These are phyloP conservation scores for Natator depressus DNA, from an alignment of 2,113 vertebrate species.

Conservation along the genomic window DNA sequence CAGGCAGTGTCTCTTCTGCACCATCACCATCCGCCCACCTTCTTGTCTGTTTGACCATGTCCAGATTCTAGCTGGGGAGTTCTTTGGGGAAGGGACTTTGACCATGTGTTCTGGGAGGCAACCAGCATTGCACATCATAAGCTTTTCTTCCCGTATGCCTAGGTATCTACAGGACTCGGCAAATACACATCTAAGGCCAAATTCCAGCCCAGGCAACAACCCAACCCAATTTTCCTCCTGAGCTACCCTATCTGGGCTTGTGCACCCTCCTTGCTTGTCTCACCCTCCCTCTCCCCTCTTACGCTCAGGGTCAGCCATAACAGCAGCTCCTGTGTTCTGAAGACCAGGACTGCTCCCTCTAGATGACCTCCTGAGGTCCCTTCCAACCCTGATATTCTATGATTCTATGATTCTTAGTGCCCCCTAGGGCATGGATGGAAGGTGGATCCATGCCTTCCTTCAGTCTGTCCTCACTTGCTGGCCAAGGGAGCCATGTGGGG, in stretches of 20 bases:
- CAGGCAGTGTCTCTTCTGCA: background rate
- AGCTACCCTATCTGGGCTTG: background rate
- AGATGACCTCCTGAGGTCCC: too few relatives aligned
- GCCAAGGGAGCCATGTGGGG: background rate
- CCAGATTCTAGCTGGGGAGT: background rate
- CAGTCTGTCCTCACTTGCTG: background rate
- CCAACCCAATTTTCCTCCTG: background rate
- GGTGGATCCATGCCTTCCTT: background rate
- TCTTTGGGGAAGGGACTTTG: background rate
- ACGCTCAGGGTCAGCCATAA: background rate
- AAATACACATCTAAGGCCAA: background rate
- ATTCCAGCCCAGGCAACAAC: background rate
- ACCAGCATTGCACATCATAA: background rate
- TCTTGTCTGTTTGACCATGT: slow-evolving; percentile 48
- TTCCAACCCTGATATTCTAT: too few relatives aligned
- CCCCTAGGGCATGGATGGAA: background rate
- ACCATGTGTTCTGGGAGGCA: slow-evolving; percentile 48
- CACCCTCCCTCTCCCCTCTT: background rate
- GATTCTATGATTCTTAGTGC: background rate
- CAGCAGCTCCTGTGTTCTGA: background rate
- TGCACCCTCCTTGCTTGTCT: background rate
- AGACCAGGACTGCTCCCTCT: background rate
- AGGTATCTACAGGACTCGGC: background rate
- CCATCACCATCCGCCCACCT: slow-evolving; percentile 44
- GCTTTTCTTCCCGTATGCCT: background rate